Evolutionary conservation across 2,113 vertebrate species (phyloP).

Genomic region (Gnathonemus longibarbis): DNA sequence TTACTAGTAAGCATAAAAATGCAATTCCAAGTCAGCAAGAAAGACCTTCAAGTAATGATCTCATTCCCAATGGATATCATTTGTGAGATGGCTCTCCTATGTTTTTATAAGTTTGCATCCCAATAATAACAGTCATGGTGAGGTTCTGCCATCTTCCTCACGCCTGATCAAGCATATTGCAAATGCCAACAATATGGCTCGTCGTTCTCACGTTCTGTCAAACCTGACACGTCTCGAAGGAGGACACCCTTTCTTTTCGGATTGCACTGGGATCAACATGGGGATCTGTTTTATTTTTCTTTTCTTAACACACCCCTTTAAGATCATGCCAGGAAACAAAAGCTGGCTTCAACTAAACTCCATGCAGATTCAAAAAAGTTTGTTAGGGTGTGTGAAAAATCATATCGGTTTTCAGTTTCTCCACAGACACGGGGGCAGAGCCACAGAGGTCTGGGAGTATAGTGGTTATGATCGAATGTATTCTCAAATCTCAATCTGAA

Average conservation of each 20-base stretch:
- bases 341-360: not conserved
- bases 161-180: not conserved
- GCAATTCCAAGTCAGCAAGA: not conserved
- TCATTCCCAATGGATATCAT: slow-evolving; percentile 10
- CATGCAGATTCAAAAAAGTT: not conserved
- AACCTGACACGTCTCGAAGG: not conserved
- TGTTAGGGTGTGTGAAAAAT: not conserved
- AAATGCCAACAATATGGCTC: not conserved
- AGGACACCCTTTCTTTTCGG: not conserved
- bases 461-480: slow-evolving; percentile 11
- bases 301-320: not conserved
- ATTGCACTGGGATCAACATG: not conserved
- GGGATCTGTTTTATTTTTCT: not conserved
- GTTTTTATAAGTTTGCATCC: not conserved
- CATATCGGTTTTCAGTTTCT: not conserved
- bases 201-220: not conserved
- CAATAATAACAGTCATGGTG: not conserved
- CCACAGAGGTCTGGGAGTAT: not conserved
- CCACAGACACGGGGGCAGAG: not conserved
- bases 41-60: slow-evolving; percentile 13
- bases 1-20: not conserved
- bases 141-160: not conserved
- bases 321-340: not conserved
- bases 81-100: not conserved
- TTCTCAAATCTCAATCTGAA: not conserved